Base-by-base conservation (phyloP, 92 coral and sea anemone species). In the Montipora capitata region DNA sequence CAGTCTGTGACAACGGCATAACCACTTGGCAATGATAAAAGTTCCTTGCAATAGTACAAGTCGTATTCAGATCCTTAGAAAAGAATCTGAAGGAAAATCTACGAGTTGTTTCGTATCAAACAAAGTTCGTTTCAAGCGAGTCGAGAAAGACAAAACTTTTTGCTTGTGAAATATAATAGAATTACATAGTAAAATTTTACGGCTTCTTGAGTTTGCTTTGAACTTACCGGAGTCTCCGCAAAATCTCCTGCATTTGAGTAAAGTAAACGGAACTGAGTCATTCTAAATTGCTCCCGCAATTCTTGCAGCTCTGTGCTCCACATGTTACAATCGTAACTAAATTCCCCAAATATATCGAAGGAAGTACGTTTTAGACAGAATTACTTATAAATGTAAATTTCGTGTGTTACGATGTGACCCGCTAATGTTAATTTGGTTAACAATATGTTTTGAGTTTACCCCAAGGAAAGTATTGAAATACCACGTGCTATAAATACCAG, bases 221-320 rank as follows among this genome's bases (percentile, higher is more conserved):
- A 35, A 84, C 96, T 91, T 87, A 94, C 96, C 93, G 91, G 98
- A 2, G 98, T 93, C 69, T 95, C 98, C 38, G 94, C 93, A 58
- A 95, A 95, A 66, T 95, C 98, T 15, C 91, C 96, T 13, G 96
- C 85, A 75, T 95, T 92, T 64, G 87, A 49, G 35, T 95, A 87
- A 16, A 84, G 44, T 39, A 95, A 87, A 20, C 94, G 89, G 65
- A 92, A 95, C 62, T 93, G 92, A 78, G 83, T 71, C 40, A 95
- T 83, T 42, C 78, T 89, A 69, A 95, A 93, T 73, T 95, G 94
- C 10, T 90, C 86, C 27, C 70, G 83, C 15, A 86, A 52, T 35
- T 86, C 87, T 16, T 66, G 84, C 15, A 67, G 80, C 78, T 79
- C 88, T 59, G 80, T 65, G n/a, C 83, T 72, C 90, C 90, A 86